A percentile compares a stretch with the other conserved stretches of the same genome.
These are phyloP conservation scores for Dromaius novaehollandiae DNA, from an alignment of 2,113 vertebrate species.

Conservation along the genomic window DNA sequence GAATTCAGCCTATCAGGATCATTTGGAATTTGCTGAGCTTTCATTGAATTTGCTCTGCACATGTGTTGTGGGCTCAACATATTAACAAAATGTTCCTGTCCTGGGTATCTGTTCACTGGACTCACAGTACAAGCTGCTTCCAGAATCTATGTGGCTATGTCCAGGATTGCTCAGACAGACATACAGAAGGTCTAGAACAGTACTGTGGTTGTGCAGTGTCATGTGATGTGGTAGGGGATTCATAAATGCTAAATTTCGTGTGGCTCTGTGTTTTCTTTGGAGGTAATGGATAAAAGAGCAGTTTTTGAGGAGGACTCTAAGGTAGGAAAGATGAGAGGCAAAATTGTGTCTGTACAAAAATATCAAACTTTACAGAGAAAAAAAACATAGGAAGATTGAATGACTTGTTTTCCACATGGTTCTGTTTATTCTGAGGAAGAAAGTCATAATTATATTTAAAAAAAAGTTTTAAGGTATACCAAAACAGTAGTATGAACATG, in stretches of 20 bases:
- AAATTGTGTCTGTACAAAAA: neutral
- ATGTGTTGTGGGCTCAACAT: neutral
- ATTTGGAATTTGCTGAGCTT: neutral
- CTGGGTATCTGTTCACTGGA: neutral
- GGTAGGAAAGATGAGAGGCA: neutral
- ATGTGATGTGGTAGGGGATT: accelerated
- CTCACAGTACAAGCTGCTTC: neutral
- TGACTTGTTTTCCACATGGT: neutral
- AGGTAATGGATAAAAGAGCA: neutral
- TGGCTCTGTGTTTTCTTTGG: neutral
- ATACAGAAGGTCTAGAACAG: neutral
- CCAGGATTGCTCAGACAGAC: neutral
- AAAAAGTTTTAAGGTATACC: too few species aligned
- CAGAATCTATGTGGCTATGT: neutral
- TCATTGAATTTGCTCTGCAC: neutral
- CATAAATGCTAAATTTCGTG: neutral
- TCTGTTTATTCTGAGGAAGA: neutral
- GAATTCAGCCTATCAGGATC: neutral
- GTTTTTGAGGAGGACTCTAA: neutral
- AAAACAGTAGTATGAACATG: too few species aligned
- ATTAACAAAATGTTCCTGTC: neutral
- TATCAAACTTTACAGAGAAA: too few species aligned
- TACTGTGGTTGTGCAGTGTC: neutral
- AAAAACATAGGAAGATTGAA: neutral
- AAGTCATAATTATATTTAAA: too few species aligned